A percentile compares a stretch with the other conserved stretches of the same genome.
phyloP scores from a whole-genome alignment of 2,888 invertebrate genomes.

The Coronaproctus castanopsis region DNA sequence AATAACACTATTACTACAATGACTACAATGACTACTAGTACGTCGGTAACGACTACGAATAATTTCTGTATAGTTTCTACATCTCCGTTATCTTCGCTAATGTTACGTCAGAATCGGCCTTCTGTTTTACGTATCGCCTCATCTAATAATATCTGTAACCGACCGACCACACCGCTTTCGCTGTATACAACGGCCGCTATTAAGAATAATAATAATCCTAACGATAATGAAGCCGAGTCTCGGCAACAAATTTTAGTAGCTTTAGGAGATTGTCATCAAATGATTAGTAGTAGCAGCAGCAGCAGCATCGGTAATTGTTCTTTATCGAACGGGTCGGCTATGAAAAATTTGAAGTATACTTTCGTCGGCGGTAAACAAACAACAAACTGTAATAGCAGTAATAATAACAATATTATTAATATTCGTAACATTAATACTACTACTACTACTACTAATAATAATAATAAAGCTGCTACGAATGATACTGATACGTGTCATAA shows the following conservation, averaged over 20 bases:
- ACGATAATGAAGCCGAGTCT: background rate
- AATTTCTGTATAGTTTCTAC: no score
- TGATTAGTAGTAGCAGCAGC: background rate
- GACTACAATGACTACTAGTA: no score
- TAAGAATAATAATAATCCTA: background rate
- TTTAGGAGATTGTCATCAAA: constrained; percentile 5
- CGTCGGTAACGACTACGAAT: no score
- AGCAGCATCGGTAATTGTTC: background rate
- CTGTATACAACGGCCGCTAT: constrained; percentile 4
- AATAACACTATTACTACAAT: no score
- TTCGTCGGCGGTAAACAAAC: background rate
- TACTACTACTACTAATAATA: background rate
- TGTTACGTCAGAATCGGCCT: constrained; percentile 11
- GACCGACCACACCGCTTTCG: constrained; percentile 13
- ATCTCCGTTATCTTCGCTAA: background rate
- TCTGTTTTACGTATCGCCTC: constrained; percentile 18
- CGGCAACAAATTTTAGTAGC: no score
- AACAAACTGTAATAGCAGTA: background rate
- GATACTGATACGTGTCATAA: no score
- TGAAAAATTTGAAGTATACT: background rate
- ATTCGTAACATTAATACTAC: background rate
- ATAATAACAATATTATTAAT: background rate
- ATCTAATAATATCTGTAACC: no score
- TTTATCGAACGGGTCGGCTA: background rate
- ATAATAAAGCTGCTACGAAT: no score